Percentiles rank a stretch among this genome's conserved stretches.
Conservation (phyloP, 2,797 vertebrate species). For the Sebastes hubbsi region DNA sequence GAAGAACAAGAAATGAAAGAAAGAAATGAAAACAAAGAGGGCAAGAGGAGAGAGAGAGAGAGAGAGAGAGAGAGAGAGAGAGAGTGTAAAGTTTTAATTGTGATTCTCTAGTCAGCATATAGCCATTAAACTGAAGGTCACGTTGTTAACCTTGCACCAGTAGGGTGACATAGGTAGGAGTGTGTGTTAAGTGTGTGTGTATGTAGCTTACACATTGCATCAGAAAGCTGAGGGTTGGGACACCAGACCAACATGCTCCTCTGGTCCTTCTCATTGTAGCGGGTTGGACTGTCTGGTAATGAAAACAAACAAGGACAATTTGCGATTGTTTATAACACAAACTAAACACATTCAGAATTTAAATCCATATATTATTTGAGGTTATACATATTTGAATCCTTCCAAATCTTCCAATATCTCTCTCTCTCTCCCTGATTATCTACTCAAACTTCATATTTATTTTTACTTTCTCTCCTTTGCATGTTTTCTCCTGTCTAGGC, state of each 20-base stretch:
- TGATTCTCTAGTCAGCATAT: not conserved
- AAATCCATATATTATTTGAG: not conserved
- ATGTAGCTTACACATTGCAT: slow-evolving; percentile 88
- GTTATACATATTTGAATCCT: not conserved
- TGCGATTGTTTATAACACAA: not conserved
- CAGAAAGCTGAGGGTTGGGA: slow-evolving; percentile 89
- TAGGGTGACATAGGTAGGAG: not conserved
- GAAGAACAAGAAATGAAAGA: too few species aligned
- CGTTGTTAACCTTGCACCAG: not conserved
- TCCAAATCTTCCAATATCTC: not conserved
- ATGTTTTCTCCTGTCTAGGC: not conserved
- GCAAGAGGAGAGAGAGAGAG: too few species aligned
- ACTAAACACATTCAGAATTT: not conserved
- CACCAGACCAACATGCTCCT: slow-evolving; percentile 96
- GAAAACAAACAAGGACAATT: slow-evolving; percentile 12
- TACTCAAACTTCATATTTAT: not conserved
- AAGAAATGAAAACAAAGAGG: too few species aligned
- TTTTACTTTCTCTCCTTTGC: not conserved
- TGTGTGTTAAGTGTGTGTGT: not conserved
- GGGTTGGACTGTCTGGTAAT: slow-evolving; percentile 81
- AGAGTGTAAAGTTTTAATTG: not conserved
- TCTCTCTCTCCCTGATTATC: not conserved
- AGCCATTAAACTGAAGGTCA: slow-evolving; percentile 16
- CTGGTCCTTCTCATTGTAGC: slow-evolving; percentile 88
- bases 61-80: too few species aligned